Evolutionary conservation across 1,140 invertebrate species (phyloP), one percentile per base, ranked within the genome.

Genomic region (Armadillidium nasatum): DNA sequence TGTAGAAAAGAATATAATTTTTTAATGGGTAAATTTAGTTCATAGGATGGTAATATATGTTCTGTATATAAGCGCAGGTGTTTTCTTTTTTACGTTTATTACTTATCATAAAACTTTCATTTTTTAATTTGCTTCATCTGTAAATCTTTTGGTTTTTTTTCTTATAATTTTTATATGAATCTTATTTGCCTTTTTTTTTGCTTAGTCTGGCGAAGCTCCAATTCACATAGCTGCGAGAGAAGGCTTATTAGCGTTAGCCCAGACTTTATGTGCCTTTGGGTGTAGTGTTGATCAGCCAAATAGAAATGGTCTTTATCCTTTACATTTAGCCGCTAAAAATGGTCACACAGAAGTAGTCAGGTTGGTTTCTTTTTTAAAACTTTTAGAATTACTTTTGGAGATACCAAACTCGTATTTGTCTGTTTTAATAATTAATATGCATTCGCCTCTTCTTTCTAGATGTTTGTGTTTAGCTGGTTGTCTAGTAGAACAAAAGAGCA

Each of bases 271-370:
- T 85, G 89, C 91, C 68, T 88, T 89, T 77, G 91, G 91, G 4
- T 91, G 91, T 84, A 87, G 88, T 82, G 88, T 93, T 70, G 91
- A 94, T 84, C 85, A 88, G 44, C 84, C 88, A 9, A 93, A 91
- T 82, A 86, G 87, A 82, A 87, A 88, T 81, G 91, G 91, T 15
- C 83, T 90, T 23, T 91, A 88, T 82, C 90, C 93, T 0, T 83
- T 94, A 23, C 93, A 94, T 82, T 84, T 93, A 74, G 92, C 92
- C 76, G 89, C 91, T 50, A 89, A 89, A 82, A 86, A 89, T 82
- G 92, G 92, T 9, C 89, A 92, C 82, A 91, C 90, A 69, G 90
- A 93, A 83, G 87, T 93, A 81, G 91, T 92, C 23, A 87, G 89
- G 86, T 87, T 82, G 50, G 76, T 76, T 11, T 69, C 46, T 50